Evolutionary conservation across 1,140 invertebrate species (phyloP), one percentile per base, ranked within the genome.

Genomic region (Elysia chlorotica): DNA sequence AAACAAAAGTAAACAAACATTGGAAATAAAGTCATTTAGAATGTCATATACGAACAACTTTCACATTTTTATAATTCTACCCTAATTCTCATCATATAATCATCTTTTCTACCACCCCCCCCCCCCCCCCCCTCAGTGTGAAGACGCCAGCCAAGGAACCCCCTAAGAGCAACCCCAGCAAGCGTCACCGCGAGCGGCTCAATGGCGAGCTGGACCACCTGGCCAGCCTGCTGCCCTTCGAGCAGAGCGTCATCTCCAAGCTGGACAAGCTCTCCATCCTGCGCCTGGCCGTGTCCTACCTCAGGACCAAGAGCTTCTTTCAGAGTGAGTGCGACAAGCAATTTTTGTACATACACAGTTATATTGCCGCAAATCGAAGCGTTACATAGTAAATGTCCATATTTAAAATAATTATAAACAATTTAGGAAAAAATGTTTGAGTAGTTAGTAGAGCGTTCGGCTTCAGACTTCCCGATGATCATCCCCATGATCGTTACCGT

Each of bases 81-180:
- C n/a, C n/a, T n/a, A n/a, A n/a, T n/a, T n/a, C n/a, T n/a, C n/a
- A n/a, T n/a, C n/a, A n/a, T n/a, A n/a, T n/a, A n/a, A n/a, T n/a
- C n/a, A 21, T 30, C 17, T 25, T 33, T 36, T 6, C n/a, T 36
- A 33, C 10, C 62, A 25, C 62, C 2, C 48, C 28, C 54, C 5
- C n/a, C 0, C 31, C 48, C 33, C n/a, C 23, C 36, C 21, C 33
- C 25, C 53, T 30, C 91, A 97, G 96, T 87, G 91, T 97, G 81
- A 97, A 97, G 88, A 95, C 96, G 36, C 95, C 95, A 63, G 93
- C 95, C 77, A 98, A 98, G 89, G 96, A 98, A 72, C 95, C 97
- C 80, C 96, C 96, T n/a, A 99, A 99, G 87, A 97, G 95, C 83
- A 99, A 99, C 89, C 97, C 98, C 0, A 97, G 95, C 86, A 99